A percentile compares a stretch with the other conserved stretches of the same genome.
Conservation (phyloP, 2,113 vertebrate species). For the Tragelaphus strepsiceros region DNA sequence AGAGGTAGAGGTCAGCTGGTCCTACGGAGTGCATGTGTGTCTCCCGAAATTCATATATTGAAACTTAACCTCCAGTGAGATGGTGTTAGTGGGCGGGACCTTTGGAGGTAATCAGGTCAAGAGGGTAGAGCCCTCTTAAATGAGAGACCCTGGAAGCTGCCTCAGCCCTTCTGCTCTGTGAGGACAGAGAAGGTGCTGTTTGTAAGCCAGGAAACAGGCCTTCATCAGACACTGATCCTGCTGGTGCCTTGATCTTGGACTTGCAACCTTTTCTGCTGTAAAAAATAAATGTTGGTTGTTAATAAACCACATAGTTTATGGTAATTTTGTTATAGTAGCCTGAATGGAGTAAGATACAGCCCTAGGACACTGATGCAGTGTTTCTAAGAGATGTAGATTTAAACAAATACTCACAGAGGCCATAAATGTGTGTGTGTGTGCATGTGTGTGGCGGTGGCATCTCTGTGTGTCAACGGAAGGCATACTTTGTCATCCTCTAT, state of each 20-base stretch:
- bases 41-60: background rate
- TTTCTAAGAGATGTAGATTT: background rate
- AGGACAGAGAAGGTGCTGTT: background rate
- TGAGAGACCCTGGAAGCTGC: background rate
- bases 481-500: background rate
- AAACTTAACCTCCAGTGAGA: background rate
- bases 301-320: background rate
- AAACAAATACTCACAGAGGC: background rate
- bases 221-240: background rate
- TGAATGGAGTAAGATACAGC: background rate
- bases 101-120: background rate
- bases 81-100: background rate
- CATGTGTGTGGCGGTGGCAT: background rate
- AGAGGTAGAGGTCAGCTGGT: background rate
- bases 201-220: background rate
- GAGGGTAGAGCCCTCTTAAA: background rate
- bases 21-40: background rate
- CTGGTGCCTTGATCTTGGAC: background rate
- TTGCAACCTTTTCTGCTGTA: background rate
- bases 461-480: background rate
- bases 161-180: too few relatives aligned
- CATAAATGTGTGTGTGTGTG: accelerated
- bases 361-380: background rate
- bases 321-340: background rate
- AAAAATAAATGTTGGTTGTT: background rate